phyloP scores from a whole-genome alignment of 2,888 invertebrate species.

The Phyllotreta striolata region DNA sequence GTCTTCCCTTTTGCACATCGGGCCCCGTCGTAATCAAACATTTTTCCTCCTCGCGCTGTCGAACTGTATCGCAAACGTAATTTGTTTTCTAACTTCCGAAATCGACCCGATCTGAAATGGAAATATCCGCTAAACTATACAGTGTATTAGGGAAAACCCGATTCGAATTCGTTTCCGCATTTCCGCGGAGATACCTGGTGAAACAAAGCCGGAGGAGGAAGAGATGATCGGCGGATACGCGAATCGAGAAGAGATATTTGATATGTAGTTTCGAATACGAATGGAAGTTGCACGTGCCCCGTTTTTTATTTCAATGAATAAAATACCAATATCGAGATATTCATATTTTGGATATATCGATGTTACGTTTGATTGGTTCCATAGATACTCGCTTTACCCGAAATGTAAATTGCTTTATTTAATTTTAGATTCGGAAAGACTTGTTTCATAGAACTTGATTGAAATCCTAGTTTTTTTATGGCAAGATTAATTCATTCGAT shows the following conservation, averaged over 20 bases:
- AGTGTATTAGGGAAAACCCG: slow-evolving; percentile 51
- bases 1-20: slow-evolving; percentile 6
- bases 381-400: too few species aligned
- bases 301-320: slow-evolving; percentile 3
- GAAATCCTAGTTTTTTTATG: slow-evolving; percentile 18
- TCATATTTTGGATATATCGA: too few species aligned
- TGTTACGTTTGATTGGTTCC: too few species aligned
- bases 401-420: too few species aligned
- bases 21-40: slow-evolving; percentile 35
- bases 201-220: slow-evolving; percentile 50
- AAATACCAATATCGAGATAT: neutral
- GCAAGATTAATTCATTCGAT: slow-evolving; percentile 10
- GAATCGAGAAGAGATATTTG: slow-evolving; percentile 46
- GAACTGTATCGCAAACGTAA: slow-evolving; percentile 56
- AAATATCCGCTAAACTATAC: slow-evolving; percentile 56
- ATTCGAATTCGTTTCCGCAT: slow-evolving; percentile 49
- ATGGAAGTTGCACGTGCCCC: slow-evolving; percentile 7
- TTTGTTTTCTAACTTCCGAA: slow-evolving; percentile 54
- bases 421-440: too few species aligned
- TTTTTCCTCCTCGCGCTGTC: slow-evolving; percentile 49
- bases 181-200: slow-evolving; percentile 42
- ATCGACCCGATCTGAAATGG: slow-evolving; percentile 52
- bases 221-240: slow-evolving; percentile 49
- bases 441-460: slow-evolving; percentile 26
- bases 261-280: slow-evolving; percentile 25